These are phyloP conservation scores for Galendromus occidentalis DNA, from an alignment of 1,140 invertebrate genomes.

Conservation along the genomic window DNA sequence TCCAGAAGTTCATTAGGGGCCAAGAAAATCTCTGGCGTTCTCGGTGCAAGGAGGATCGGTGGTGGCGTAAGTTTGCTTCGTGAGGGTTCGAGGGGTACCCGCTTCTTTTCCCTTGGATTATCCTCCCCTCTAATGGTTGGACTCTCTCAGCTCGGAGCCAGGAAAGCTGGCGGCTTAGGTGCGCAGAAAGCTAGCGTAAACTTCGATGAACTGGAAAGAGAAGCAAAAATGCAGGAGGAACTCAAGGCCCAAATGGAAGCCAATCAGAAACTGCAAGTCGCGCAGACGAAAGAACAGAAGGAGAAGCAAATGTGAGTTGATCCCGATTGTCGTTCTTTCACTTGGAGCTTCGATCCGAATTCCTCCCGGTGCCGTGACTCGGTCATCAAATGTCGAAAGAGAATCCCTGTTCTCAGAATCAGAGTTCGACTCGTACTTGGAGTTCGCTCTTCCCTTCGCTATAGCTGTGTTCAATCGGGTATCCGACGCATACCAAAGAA, in stretches of 20 bases:
- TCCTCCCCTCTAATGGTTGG: conserved; percentile 11
- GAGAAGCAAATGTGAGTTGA: conserved; percentile 32
- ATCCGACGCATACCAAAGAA: no score
- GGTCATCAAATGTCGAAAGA: no score
- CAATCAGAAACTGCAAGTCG: conserved; percentile 27
- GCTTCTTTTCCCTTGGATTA: neutral
- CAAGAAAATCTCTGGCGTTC: conserved; percentile 35
- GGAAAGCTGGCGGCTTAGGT: conserved; percentile 61
- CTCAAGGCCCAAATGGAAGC: conserved; percentile 34
- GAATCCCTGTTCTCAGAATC: no score
- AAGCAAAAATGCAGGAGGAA: conserved; percentile 59
- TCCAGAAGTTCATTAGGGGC: conserved; percentile 14
- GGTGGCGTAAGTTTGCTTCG: conserved; percentile 14
- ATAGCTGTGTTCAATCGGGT: no score
- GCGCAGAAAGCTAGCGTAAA: conserved; percentile 79
- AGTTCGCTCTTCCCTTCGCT: no score
- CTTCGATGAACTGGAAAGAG: conserved; percentile 84
- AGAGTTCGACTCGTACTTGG: no score
- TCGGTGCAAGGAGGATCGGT: conserved; percentile 33
- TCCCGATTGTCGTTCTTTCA: no score
- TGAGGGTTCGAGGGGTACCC: no score
- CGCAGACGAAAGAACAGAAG: conserved; percentile 34
- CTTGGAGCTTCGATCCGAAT: no score
- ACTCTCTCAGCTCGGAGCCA: conserved; percentile 46
- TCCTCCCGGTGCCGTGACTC: no score